Conservation (phyloP, 2,888 invertebrate species). For the Rhagonycha lutea region DNA sequence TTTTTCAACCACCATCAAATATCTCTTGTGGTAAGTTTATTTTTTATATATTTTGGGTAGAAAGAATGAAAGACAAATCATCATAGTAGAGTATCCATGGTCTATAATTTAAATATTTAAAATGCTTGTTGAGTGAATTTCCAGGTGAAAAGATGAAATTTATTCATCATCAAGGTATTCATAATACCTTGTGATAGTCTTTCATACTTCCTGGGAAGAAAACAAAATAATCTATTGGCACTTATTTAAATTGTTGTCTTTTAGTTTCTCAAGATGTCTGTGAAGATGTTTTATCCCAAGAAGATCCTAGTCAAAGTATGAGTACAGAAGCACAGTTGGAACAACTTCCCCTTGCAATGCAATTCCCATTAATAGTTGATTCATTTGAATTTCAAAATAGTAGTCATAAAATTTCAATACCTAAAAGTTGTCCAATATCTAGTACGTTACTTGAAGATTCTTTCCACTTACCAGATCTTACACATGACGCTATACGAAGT, state of each 20-base stretch:
- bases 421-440: slow-evolving; percentile 59
- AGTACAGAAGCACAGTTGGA: slow-evolving; percentile 43
- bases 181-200: not conserved
- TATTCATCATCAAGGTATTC: too few relatives aligned
- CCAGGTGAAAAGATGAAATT: too few relatives aligned
- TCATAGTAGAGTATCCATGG: too few relatives aligned
- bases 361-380: slow-evolving; percentile 32
- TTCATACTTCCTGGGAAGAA: not conserved
- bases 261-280: slow-evolving; percentile 63
- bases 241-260: slow-evolving; percentile 33
- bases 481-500: not conserved
- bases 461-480: slow-evolving; percentile 44
- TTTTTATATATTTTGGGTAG: slow-evolving; percentile 1
- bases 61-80: not conserved
- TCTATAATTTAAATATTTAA: too few relatives aligned
- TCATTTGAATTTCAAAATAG: slow-evolving; percentile 36
- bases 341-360: slow-evolving; percentile 47
- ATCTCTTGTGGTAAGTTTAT: slow-evolving; percentile 40
- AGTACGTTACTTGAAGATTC: slow-evolving; percentile 57
- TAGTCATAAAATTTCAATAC: slow-evolving; percentile 55
- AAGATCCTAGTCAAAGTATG: slow-evolving; percentile 44
- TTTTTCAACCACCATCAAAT: slow-evolving; percentile 53
- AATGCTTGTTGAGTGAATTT: too few relatives aligned
- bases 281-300: slow-evolving; percentile 62
- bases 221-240: not conserved